phyloP scores from a whole-genome alignment of 2,797 vertebrate genomes.

The Gambusia yucatana region DNA sequence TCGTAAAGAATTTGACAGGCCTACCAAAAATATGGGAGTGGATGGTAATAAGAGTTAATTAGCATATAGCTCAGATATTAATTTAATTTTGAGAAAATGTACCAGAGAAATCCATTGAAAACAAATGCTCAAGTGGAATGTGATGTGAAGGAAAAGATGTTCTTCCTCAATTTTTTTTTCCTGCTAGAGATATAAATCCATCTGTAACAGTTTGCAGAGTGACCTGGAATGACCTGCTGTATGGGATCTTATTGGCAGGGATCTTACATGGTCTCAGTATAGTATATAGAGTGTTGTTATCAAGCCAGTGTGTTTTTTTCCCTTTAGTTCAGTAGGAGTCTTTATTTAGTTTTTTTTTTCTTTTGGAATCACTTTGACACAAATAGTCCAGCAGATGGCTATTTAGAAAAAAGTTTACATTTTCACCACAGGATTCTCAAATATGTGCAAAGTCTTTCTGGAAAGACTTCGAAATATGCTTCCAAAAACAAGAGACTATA shows the following conservation, averaged over 20 bases:
- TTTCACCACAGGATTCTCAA: not conserved
- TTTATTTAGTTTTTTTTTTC: not conserved
- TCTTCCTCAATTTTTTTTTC: not conserved
- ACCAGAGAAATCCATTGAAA: not conserved
- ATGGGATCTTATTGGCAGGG: not conserved
- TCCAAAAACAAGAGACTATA: not conserved
- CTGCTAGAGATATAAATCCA: not conserved
- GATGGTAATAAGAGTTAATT: not conserved
- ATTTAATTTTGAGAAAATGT: not conserved
- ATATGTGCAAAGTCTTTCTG: conserved; percentile 3
- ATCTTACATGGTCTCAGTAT: not conserved
- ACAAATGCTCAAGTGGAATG: not conserved
- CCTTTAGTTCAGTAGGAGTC: not conserved
- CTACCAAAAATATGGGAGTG: not conserved
- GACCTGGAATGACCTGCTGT: not conserved
- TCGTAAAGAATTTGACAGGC: not conserved
- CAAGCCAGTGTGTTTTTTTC: not conserved
- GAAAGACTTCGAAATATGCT: not conserved
- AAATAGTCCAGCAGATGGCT: not conserved
- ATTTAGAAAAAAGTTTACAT: not conserved
- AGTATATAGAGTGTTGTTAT: not conserved
- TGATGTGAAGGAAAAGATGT: not conserved
- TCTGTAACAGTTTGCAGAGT: not conserved
- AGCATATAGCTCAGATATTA: not conserved
- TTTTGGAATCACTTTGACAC: not conserved